Evolutionary conservation across 2,797 vertebrate species (phyloP).

Genomic region (Syngnathus acus): DNA sequence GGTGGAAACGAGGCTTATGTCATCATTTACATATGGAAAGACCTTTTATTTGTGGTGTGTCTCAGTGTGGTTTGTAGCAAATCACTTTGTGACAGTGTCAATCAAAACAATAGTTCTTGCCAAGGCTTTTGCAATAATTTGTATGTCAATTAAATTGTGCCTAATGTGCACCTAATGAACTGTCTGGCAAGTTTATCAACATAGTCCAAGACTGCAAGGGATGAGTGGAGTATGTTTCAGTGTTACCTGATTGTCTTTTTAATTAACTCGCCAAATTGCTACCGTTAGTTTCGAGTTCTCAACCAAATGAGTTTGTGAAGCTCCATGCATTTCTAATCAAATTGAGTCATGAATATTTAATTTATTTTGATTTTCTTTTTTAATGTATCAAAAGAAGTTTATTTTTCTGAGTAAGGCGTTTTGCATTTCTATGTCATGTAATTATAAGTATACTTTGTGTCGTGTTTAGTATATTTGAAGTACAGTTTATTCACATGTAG

Average conservation of each 20-base stretch:
- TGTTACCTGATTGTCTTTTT: conserved; percentile 9
- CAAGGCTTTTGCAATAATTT: background rate
- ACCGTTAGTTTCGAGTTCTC: background rate
- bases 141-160: background rate
- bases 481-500: conserved; percentile 52
- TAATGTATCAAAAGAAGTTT: conserved; percentile 61
- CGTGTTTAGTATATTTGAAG: conserved; percentile 52
- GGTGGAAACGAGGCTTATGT: too few species aligned
- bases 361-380: conserved; percentile 57
- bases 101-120: conserved; percentile 6
- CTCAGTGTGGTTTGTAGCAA: conserved; percentile 5
- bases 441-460: conserved; percentile 50
- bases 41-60: background rate
- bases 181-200: conserved; percentile 20
- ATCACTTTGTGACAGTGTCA: conserved; percentile 19
- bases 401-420: conserved; percentile 65
- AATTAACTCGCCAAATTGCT: background rate
- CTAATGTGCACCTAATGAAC: background rate
- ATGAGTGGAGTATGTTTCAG: conserved; percentile 28
- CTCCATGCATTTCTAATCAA: conserved; percentile 57
- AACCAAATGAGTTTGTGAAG: conserved; percentile 53
- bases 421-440: conserved; percentile 59
- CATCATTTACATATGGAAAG: background rate
- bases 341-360: conserved; percentile 60
- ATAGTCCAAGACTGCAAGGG: conserved; percentile 50